These are phyloP conservation scores for Ardeotis arabs DNA, from an alignment of 2,113 vertebrate genomes.

Conservation along the genomic window DNA sequence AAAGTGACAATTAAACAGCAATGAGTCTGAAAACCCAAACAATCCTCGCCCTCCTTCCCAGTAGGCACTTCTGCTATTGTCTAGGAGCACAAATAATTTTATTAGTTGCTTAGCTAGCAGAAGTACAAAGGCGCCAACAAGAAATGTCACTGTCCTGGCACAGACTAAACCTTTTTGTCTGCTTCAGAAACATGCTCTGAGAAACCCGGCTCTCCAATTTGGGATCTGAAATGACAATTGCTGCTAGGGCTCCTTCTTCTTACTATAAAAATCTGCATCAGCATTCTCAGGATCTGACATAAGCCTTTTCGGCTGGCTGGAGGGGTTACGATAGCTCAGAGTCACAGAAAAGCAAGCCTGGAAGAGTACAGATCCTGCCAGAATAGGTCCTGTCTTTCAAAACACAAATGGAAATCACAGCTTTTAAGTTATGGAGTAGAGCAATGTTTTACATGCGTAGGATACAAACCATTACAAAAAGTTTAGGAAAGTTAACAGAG, in stretches of 20 bases:
- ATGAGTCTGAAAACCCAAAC: not conserved
- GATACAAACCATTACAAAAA: slow-evolving; percentile 63
- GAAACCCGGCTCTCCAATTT: not conserved
- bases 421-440: slow-evolving; percentile 44
- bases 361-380: not conserved
- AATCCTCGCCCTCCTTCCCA: not conserved
- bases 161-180: not conserved
- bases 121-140: slow-evolving; percentile 8
- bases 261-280: not conserved
- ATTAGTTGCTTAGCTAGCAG: slow-evolving; percentile 47
- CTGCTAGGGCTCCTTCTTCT: not conserved
- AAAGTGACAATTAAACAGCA: not conserved
- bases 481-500: not conserved
- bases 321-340: not conserved
- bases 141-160: not conserved
- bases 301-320: not conserved
- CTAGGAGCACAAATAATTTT: slow-evolving; percentile 22
- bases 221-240: not conserved
- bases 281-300: slow-evolving; percentile 17
- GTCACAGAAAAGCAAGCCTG: slow-evolving; percentile 35
- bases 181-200: not conserved
- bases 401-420: not conserved
- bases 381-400: not conserved
- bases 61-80: slow-evolving; percentile 61
- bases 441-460: not conserved